Conservation (phyloP, 2,797 vertebrate species). For the Myotis daubentonii region DNA sequence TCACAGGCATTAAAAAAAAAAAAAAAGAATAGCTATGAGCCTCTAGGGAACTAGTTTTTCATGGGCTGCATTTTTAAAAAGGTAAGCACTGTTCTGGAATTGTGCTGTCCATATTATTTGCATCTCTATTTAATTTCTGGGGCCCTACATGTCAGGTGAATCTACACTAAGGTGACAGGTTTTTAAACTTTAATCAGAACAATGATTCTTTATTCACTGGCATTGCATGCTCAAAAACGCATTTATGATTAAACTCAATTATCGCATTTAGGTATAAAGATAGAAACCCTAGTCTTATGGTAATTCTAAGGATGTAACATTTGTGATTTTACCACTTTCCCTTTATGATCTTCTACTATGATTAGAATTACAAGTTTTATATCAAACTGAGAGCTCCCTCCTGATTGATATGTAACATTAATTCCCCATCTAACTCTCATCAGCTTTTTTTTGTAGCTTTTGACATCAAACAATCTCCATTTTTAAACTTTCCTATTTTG, state of each 20-base stretch:
- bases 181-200: conserved; percentile 45
- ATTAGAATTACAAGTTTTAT: conserved; percentile 4
- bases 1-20: not conserved
- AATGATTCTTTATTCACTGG: not conserved
- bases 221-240: not conserved
- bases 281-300: not conserved
- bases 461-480: not conserved
- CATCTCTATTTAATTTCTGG: not conserved
- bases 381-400: not conserved
- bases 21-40: not conserved
- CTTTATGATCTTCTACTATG: not conserved
- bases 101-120: not conserved
- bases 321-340: not conserved
- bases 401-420: not conserved
- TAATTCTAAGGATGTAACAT: not conserved
- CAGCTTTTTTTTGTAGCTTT: not conserved
- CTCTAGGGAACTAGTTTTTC: not conserved
- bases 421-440: not conserved
- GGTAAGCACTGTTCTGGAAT: not conserved
- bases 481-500: not conserved
- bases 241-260: not conserved
- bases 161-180: not conserved
- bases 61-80: not conserved
- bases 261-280: conserved; percentile 50
- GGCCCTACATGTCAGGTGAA: not conserved